Evolutionary conservation across 2,797 vertebrate genomes (phyloP).

Genomic region (Ptychadena robeensis): DNA sequence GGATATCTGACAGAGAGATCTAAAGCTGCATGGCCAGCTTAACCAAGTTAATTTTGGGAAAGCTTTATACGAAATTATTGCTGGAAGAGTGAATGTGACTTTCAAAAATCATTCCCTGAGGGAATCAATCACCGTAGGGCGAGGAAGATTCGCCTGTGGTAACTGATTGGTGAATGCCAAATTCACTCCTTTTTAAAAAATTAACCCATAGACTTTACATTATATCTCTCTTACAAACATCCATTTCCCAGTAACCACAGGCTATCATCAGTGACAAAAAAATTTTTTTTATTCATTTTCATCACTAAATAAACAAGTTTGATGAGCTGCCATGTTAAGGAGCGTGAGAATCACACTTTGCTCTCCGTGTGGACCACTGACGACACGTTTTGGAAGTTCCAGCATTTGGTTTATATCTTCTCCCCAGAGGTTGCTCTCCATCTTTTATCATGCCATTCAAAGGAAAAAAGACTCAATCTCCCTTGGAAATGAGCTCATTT

Average conservation of each 20-base stretch:
- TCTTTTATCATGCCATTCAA: conserved; percentile 43
- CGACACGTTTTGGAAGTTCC: conserved; percentile 9
- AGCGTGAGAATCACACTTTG: conserved; percentile 29
- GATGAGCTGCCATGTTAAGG: conserved; percentile 14
- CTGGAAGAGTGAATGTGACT: too few relatives aligned
- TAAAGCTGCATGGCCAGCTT: too few relatives aligned
- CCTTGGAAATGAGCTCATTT: conserved; percentile 37
- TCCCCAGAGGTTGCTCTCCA: conserved; percentile 13
- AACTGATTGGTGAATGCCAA: too few relatives aligned
- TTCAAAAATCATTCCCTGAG: too few relatives aligned
- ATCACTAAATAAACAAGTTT: conserved; percentile 23
- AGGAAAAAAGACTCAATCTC: conserved; percentile 31
- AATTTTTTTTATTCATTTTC: not conserved
- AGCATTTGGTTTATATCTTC: conserved; percentile 17
- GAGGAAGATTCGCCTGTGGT: too few relatives aligned
- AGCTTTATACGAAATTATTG: too few relatives aligned
- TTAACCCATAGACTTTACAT: not conserved
- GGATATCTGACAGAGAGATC: too few relatives aligned
- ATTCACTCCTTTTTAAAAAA: too few relatives aligned
- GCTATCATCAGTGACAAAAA: conserved; percentile 11
- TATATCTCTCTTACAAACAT: not conserved
- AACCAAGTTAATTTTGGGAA: too few relatives aligned
- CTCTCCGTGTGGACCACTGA: conserved; percentile 14
- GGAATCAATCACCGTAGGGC: too few relatives aligned
- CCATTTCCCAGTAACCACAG: not conserved